Conservation (phyloP, 2,888 invertebrate species). For the Volucella inflata region DNA sequence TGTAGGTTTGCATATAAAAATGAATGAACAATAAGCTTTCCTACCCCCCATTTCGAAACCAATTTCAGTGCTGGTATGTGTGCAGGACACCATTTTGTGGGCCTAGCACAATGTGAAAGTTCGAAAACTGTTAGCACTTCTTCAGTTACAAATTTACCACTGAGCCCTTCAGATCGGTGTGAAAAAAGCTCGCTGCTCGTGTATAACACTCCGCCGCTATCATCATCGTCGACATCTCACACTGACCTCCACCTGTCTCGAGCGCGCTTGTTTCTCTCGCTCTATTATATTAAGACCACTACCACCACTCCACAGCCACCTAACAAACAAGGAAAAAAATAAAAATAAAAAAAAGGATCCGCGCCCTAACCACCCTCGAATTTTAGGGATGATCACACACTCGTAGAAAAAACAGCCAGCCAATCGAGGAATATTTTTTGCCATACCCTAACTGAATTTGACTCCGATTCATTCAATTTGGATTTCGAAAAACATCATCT, state of each 20-base stretch:
- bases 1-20: not conserved
- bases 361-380: constrained; percentile 26
- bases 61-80: constrained; percentile 9
- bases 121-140: constrained; percentile 66
- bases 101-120: constrained; percentile 62
- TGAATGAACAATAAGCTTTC: constrained; percentile 33
- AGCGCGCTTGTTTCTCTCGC: constrained; percentile 64
- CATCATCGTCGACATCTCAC: constrained; percentile 54
- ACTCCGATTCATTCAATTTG: constrained; percentile 1
- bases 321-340: too few relatives aligned
- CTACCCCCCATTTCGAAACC: constrained; percentile 54
- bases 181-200: constrained; percentile 67
- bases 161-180: constrained; percentile 80
- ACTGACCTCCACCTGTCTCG: constrained; percentile 66
- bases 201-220: constrained; percentile 58
- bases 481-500: not conserved
- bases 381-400: constrained; percentile 39
- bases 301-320: constrained; percentile 21
- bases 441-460: constrained; percentile 34
- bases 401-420: constrained; percentile 37
- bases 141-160: constrained; percentile 82
- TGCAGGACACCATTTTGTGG: constrained; percentile 54
- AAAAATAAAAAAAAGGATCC: constrained; percentile 40
- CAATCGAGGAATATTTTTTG: constrained; percentile 53
- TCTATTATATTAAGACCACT: constrained; percentile 22